Conservation (phyloP, 2,797 vertebrate genomes). For the Trematomus bernacchii region DNA sequence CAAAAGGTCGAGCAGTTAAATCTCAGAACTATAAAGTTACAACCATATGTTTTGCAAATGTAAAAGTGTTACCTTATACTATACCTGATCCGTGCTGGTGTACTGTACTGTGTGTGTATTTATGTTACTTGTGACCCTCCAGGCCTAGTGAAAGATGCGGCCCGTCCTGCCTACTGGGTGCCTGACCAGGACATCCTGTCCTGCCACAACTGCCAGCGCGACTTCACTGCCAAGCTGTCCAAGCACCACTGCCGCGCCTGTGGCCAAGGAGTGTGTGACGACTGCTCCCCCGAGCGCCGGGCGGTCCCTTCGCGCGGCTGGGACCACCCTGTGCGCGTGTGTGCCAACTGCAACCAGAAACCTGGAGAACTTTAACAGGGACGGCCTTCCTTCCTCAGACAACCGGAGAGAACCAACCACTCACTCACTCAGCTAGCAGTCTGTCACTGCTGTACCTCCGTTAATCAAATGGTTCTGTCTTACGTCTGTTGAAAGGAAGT, state of each 20-base stretch:
- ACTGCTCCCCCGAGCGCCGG: slow-evolving; percentile 94
- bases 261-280: slow-evolving; percentile 96
- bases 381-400: slow-evolving; percentile 64
- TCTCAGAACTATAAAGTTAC: background rate
- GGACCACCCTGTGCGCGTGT: slow-evolving; percentile 98
- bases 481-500: slow-evolving; percentile 71
- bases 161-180: slow-evolving; percentile 98
- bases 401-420: slow-evolving; percentile 66
- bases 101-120: slow-evolving; percentile 3
- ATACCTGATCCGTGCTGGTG: background rate
- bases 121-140: slow-evolving; percentile 9
- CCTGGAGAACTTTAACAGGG: slow-evolving; percentile 94
- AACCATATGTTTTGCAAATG: background rate
- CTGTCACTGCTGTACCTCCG: slow-evolving; percentile 72
- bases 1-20: background rate
- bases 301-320: slow-evolving; percentile 96
- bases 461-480: slow-evolving; percentile 68
- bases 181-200: slow-evolving; percentile 97
- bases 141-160: slow-evolving; percentile 98
- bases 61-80: background rate
- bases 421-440: slow-evolving; percentile 64
- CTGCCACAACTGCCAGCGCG: slow-evolving; percentile 94
- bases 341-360: slow-evolving; percentile 95
- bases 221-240: slow-evolving; percentile 96
- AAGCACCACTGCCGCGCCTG: slow-evolving; percentile 99